Evolutionary conservation across 1,140 invertebrate species (phyloP).

Genomic region (Pantala flavescens): DNA sequence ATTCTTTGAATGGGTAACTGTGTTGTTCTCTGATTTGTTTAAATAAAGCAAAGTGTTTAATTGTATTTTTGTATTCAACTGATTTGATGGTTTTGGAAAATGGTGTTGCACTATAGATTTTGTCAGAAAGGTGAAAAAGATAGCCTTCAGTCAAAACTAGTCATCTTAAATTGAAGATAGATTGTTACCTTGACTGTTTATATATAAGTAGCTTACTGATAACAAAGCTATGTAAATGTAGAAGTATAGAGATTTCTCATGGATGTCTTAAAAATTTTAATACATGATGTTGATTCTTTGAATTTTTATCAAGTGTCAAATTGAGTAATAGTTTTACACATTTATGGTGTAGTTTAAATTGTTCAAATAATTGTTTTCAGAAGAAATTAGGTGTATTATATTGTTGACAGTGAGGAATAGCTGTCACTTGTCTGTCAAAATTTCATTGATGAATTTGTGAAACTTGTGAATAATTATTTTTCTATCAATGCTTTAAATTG

Average conservation of each 20-base stretch:
- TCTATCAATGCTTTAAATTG: neutral
- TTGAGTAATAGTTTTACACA: neutral
- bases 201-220: neutral
- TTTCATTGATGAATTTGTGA: neutral
- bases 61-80: neutral
- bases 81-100: neutral
- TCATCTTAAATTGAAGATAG: neutral
- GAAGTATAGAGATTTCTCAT: neutral
- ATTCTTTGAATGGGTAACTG: neutral
- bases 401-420: neutral
- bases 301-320: neutral
- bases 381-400: neutral
- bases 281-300: neutral
- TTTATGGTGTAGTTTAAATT: neutral
- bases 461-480: constrained; percentile 5
- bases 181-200: neutral
- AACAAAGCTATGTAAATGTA: neutral
- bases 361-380: neutral
- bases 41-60: neutral
- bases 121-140: neutral
- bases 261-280: constrained; percentile 4
- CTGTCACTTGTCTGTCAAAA: neutral
- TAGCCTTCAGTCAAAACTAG: neutral
- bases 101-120: neutral
- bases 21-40: neutral